phyloP scores from a whole-genome alignment of 2,113 vertebrate species.

The Delphinapterus leucas region DNA sequence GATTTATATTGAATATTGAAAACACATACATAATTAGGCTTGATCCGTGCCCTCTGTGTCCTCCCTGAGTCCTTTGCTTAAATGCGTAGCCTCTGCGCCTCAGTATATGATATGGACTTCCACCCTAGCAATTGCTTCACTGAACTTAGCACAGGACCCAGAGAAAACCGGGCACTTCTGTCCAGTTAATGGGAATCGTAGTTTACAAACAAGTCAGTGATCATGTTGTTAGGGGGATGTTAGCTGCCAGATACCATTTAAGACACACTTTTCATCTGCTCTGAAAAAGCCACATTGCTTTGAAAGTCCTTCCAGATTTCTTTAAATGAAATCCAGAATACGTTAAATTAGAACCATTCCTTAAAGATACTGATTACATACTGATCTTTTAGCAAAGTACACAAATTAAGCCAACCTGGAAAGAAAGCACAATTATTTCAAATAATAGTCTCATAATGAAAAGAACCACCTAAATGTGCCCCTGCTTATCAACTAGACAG shows the following conservation, averaged over 20 bases:
- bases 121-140: not conserved
- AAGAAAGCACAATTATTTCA: conserved; percentile 34
- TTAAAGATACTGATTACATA: conserved; percentile 49
- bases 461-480: not conserved
- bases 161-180: not conserved
- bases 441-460: not conserved
- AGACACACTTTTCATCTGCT: conserved; percentile 57
- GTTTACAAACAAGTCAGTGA: conserved; percentile 38
- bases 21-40: not conserved
- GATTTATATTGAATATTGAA: not conserved
- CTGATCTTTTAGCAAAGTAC: conserved; percentile 54
- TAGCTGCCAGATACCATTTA: conserved; percentile 50
- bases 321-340: conserved; percentile 75
- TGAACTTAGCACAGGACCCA: not conserved
- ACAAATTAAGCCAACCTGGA: conserved; percentile 42
- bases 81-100: not conserved
- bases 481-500: not conserved
- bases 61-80: not conserved
- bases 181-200: conserved; percentile 16
- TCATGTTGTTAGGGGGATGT: conserved; percentile 1
- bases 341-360: conserved; percentile 69
- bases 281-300: conserved; percentile 58
- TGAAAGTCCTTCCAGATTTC: conserved; percentile 71
- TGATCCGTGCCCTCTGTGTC: not conserved
- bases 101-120: not conserved